Evolutionary conservation across 2,113 vertebrate genomes (phyloP).

Genomic region (Corythoichthys haematopterus): DNA sequence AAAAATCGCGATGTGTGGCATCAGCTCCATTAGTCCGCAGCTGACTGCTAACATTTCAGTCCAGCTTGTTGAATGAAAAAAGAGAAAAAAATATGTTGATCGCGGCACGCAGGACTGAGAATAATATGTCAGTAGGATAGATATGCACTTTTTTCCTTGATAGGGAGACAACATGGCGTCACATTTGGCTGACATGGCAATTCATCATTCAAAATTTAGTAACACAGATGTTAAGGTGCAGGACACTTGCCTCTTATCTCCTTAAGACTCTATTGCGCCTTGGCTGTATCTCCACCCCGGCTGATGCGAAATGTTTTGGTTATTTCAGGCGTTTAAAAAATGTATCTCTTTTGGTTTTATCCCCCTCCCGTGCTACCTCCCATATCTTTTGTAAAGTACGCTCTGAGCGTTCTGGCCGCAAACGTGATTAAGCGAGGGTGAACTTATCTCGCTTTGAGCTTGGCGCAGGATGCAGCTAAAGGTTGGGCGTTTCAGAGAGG

Average conservation of each 20-base stretch:
- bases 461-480: neutral
- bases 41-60: neutral
- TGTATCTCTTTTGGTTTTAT: constrained; percentile 1
- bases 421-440: constrained; percentile 2
- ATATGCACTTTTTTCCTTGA: neutral
- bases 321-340: neutral
- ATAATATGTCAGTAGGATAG: constrained; percentile 1
- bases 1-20: neutral
- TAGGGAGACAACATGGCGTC: neutral
- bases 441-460: neutral
- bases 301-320: neutral
- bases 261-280: neutral
- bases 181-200: neutral
- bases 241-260: constrained; percentile 1
- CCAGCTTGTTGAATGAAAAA: neutral
- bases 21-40: neutral
- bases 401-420: neutral
- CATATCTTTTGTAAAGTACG: neutral
- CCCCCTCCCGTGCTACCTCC: neutral
- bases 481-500: neutral
- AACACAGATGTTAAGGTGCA: neutral
- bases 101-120: neutral
- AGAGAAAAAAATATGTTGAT: neutral
- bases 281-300: neutral
- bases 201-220: constrained; percentile 1